Evolutionary conservation across 2,888 invertebrate species (phyloP).

Genomic region (Augochlorella aurata): DNA sequence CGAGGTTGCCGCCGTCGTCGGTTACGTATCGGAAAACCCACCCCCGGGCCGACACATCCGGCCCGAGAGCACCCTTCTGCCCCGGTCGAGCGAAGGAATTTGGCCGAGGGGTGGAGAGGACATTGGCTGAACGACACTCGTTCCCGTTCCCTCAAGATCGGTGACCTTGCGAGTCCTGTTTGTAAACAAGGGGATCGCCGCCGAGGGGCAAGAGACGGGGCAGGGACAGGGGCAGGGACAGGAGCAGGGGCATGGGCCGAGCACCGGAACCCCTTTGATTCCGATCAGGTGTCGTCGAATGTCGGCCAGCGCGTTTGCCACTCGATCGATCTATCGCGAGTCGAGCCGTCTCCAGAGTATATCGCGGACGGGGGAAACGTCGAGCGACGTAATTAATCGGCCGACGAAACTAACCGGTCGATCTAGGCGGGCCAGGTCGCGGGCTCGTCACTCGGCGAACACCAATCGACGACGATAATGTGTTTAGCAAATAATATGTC

Average conservation of each 20-base stretch:
- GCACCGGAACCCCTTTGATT: constrained; percentile 15
- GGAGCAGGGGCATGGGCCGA: neutral
- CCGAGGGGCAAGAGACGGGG: constrained; percentile 7
- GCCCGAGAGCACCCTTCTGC: constrained; percentile 47
- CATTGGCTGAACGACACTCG: constrained; percentile 31
- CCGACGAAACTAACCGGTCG: constrained; percentile 13
- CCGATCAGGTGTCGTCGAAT: constrained; percentile 36
- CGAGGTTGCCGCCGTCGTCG: constrained; percentile 38
- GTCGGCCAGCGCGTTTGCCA: neutral
- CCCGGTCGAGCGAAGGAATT: constrained; percentile 50
- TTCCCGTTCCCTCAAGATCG: constrained; percentile 56
- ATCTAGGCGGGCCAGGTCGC: neutral
- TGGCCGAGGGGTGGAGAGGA: constrained; percentile 47
- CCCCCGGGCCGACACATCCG: constrained; percentile 49
- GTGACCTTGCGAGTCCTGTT: constrained; percentile 60
- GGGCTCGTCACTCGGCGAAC: constrained; percentile 28
- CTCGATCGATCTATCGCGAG: neutral
- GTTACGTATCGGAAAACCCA: constrained; percentile 67
- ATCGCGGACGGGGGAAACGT: too few species aligned
- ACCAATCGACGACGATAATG: constrained; percentile 55
- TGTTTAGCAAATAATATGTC: constrained; percentile 63
- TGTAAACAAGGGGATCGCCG: constrained; percentile 56
- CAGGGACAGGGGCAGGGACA: too few species aligned
- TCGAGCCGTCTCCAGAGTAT: neutral
- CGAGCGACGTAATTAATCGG: neutral